Conservation (phyloP, 2,797 vertebrate genomes). For the Melanogrammus aeglefinus region DNA sequence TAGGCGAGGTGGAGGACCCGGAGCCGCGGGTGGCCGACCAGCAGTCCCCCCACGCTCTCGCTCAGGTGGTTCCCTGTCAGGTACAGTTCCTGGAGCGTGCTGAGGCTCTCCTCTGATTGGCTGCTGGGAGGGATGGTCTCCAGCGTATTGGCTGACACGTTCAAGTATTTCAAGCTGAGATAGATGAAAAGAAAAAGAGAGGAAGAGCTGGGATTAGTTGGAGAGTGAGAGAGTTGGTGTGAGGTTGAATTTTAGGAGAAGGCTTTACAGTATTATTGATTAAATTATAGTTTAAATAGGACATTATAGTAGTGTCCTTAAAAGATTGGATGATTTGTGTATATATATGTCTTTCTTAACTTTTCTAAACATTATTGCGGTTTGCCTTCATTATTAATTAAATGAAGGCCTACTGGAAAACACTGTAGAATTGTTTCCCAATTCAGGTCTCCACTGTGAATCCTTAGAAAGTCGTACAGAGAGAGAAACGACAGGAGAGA, state of each 20-base stretch:
- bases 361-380: neutral
- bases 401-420: neutral
- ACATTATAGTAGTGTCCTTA: neutral
- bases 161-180: constrained; percentile 89
- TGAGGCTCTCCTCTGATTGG: constrained; percentile 86
- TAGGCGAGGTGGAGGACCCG: constrained; percentile 90
- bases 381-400: neutral
- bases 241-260: neutral
- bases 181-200: neutral
- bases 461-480: neutral
- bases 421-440: neutral
- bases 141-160: constrained; percentile 89
- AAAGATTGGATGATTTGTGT: neutral
- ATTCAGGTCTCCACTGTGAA: neutral
- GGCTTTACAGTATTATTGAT: neutral
- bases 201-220: neutral
- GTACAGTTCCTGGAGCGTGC: constrained; percentile 90
- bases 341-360: neutral
- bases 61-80: constrained; percentile 87
- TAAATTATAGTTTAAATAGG: neutral
- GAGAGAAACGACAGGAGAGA: too few relatives aligned
- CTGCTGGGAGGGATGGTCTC: constrained; percentile 84
- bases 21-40: constrained; percentile 86
- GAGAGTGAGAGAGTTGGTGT: too few relatives aligned
- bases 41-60: constrained; percentile 84